Evolutionary conservation across 2,888 invertebrate species (phyloP).

Genomic region (Venustoraphidia nigricollis): DNA sequence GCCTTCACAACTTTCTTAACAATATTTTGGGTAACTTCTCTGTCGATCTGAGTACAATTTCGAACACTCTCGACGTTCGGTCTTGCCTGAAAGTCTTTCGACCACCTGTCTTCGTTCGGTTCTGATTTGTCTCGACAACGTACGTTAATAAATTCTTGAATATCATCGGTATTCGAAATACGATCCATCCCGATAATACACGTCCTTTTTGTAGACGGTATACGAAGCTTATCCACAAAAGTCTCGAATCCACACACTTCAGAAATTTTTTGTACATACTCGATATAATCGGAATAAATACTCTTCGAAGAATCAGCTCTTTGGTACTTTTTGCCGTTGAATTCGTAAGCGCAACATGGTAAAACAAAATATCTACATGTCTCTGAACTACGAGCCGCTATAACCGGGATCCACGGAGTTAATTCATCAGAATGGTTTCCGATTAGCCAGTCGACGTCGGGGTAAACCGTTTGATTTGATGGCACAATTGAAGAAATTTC

Average conservation of each 20-base stretch:
- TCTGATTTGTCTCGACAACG: constrained; percentile 12
- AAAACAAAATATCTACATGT: constrained; percentile 72
- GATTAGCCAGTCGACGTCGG: constrained; percentile 80
- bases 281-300: constrained; percentile 61
- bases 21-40: constrained; percentile 42
- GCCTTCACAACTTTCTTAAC: constrained; percentile 43
- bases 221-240: constrained; percentile 69
- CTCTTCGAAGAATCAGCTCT: constrained; percentile 52
- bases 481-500: constrained; percentile 55
- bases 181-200: constrained; percentile 51
- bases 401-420: constrained; percentile 96
- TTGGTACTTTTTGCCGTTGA: constrained; percentile 72
- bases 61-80: constrained; percentile 52
- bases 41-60: constrained; percentile 75
- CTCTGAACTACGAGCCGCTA: constrained; percentile 65
- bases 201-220: constrained; percentile 91
- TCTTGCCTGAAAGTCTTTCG: constrained; percentile 46
- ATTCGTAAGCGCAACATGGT: constrained; percentile 91
- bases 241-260: constrained; percentile 57
- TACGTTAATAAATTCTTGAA: constrained; percentile 31
- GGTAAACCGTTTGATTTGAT: constrained; percentile 46
- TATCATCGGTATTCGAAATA: constrained; percentile 26
- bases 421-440: constrained; percentile 98
- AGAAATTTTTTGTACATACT: constrained; percentile 45
- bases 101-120: constrained; percentile 22